Base-by-base conservation (phyloP, 1,140 invertebrate genomes). In the Spodoptera frugiperda region DNA sequence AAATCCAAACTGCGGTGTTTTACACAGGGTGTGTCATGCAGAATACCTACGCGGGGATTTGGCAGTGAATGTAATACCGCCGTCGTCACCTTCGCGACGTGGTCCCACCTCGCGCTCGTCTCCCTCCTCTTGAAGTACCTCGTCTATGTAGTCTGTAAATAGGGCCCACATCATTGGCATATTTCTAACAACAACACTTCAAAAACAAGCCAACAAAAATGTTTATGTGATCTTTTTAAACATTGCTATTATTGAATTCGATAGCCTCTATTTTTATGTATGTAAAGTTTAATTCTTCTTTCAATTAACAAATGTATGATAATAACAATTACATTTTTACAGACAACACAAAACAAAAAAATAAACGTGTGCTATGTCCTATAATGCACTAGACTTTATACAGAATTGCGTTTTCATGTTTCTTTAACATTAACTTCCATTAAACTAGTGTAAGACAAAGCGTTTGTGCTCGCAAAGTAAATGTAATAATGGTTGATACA, bases 41-140 rank as follows among this genome's bases (percentile, higher is more conserved):
- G 78, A 92, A 94, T 93, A 96, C 96, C 96, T 96, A 97, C 97
- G 96, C 88, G 96, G 96, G 88, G 96, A 96, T 94, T 97, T 97
- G 55, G 97, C 97, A 79, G 97, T 98, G 90, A 98, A 98, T 80
- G 97, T 98, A 81, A 98, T 97, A 83, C 97, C 97, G 87, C 96
- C 97, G 87, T 98, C 97, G 82, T 97, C 97, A 73, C 97, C 96
- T 51, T 94, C 90, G 61, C 89, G 91, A 76, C 95, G 95, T 12
- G 94, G 95, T 68, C 95, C 95, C 55, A 90, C 92, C 30, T 95
- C 95, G 81, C 91, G 93, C 30, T 96, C 95, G 82, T 96, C 96
- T 77, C 95, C 95, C 74, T 96, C 95, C 93, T 97, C 97, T 88
- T 97, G 96, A 73, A 97, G 94, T 55, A 97, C 96, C 89, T 97